phyloP scores from a whole-genome alignment of 2,888 invertebrate genomes.

The Himalopsyche kuldschensis region DNA sequence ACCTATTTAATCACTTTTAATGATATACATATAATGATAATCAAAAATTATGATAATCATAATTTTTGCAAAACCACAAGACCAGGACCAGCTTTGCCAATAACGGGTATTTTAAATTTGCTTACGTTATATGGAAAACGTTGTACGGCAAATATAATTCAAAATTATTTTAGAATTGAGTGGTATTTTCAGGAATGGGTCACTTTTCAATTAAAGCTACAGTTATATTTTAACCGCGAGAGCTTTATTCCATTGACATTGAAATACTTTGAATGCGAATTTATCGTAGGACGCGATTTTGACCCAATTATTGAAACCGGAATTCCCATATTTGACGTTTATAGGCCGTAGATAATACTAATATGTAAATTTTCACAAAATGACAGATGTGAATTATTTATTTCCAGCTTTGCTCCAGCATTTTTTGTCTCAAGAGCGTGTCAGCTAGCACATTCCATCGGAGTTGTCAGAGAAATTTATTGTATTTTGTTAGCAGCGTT shows the following conservation, averaged over 20 bases:
- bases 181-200: too few species aligned
- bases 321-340: background rate
- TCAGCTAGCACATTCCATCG: background rate
- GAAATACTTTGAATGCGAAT: background rate
- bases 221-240: background rate
- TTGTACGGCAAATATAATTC: too few species aligned
- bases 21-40: too few species aligned
- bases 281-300: background rate
- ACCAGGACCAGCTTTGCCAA: too few species aligned
- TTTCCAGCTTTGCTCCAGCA: background rate
- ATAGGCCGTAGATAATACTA: background rate
- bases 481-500: background rate
- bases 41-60: too few species aligned
- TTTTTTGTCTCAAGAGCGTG: background rate
- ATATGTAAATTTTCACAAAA: background rate
- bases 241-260: background rate
- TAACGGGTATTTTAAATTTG: too few species aligned
- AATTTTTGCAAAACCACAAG: too few species aligned
- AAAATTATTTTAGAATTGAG: too few species aligned
- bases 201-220: too few species aligned
- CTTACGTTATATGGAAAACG: too few species aligned
- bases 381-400: background rate
- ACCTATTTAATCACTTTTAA: too few species aligned
- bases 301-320: background rate
- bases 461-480: background rate